A percentile compares a stretch with the other conserved stretches of the same genome.
These are phyloP conservation scores for Planiliza haematocheilus DNA, from an alignment of 2,113 vertebrate genomes.

Conservation along the genomic window DNA sequence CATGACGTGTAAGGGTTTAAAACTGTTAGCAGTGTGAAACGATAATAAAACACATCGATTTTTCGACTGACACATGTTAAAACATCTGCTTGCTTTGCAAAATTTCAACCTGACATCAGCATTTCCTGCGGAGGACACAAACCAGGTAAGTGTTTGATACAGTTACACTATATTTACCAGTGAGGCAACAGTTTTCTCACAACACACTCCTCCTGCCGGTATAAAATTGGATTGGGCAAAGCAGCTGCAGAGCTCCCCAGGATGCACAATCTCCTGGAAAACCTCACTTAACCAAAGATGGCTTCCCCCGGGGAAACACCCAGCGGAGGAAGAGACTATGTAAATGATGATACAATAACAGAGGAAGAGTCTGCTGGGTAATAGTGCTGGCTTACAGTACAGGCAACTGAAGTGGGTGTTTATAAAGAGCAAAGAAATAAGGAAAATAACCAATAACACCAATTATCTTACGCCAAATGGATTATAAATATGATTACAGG, in stretches of 20 bases:
- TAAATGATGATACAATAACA: constrained; percentile 28
- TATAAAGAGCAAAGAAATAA: background rate
- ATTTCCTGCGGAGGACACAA: background rate
- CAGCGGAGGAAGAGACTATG: constrained; percentile 13
- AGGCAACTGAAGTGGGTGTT: background rate
- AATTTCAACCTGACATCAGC: background rate
- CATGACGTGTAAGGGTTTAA: too few species aligned
- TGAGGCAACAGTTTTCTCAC: constrained; percentile 18
- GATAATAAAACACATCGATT: too few species aligned
- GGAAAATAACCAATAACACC: constrained; percentile 2
- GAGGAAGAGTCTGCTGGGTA: background rate
- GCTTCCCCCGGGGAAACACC: constrained; percentile 25
- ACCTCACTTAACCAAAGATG: constrained; percentile 32
- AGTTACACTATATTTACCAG: background rate
- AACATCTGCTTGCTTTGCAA: background rate
- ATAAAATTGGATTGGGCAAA: constrained; percentile 10
- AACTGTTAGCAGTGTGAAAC: too few species aligned
- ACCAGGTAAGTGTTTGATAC: constrained; percentile 3
- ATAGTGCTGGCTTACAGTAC: background rate
- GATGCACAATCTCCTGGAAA: constrained; percentile 44
- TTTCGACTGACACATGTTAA: background rate
- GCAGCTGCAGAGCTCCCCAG: constrained; percentile 8
- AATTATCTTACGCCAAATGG: constrained; percentile 19
- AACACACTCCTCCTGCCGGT: constrained; percentile 8
- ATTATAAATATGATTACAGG: constrained; percentile 28